phyloP scores from a whole-genome alignment of 2,113 vertebrate species.

The Pteruthius melanotis region DNA sequence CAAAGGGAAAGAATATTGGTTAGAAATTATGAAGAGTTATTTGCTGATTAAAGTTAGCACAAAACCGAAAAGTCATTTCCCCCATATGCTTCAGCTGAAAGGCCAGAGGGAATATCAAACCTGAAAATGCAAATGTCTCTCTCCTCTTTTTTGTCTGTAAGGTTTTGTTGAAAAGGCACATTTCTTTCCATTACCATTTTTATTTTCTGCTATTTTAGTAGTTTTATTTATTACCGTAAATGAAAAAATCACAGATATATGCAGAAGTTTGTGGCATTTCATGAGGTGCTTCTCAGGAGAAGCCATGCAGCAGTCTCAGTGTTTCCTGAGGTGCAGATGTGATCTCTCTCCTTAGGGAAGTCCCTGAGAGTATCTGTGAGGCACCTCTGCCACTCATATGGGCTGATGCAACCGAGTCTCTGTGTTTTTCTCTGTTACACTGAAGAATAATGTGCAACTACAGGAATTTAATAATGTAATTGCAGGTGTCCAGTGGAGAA shows the following conservation, averaged over 20 bases:
- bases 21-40: not conserved
- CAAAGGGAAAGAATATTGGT: not conserved
- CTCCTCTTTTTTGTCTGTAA: rapidly evolving
- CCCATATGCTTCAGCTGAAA: not conserved
- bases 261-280: not conserved
- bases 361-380: not conserved
- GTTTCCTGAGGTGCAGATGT: not conserved
- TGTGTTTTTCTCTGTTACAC: not conserved
- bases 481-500: not conserved
- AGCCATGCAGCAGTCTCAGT: not conserved
- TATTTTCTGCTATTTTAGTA: not conserved
- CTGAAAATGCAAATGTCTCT: not conserved
- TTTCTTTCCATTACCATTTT: not conserved
- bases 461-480: not conserved
- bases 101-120: not conserved
- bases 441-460: not conserved
- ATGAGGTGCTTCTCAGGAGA: not conserved
- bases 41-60: not conserved
- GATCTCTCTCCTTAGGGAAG: not conserved
- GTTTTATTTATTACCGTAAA: not conserved
- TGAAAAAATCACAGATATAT: not conserved
- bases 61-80: not conserved
- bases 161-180: not conserved
- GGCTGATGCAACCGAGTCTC: not conserved
- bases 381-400: not conserved